phyloP scores from a whole-genome alignment of 2,888 invertebrate species.

The Petrophora chlorosata region DNA sequence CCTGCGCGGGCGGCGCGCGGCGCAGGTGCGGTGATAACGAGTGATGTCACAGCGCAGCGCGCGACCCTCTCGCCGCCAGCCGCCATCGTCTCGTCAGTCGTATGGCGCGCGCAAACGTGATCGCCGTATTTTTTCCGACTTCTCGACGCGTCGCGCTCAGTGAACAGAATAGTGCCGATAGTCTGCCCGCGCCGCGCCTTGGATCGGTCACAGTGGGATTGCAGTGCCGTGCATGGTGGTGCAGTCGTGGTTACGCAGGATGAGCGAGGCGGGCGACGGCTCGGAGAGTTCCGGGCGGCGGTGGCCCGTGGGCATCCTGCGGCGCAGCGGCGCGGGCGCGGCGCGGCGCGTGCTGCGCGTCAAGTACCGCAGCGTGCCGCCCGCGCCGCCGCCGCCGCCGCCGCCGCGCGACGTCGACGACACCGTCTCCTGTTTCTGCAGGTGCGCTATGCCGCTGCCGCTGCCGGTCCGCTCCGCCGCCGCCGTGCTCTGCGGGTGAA shows the following conservation, averaged over 20 bases:
- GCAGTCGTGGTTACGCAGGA: constrained; percentile 46
- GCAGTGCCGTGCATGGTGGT: constrained; percentile 48
- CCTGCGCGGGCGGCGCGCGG: constrained; percentile 24
- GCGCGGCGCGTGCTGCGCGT: constrained; percentile 68
- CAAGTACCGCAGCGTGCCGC: constrained; percentile 70
- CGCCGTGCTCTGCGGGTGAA: constrained; percentile 14
- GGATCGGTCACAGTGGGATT: too few relatives aligned
- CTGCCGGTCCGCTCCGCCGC: constrained; percentile 4
- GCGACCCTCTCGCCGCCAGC: constrained; percentile 29
- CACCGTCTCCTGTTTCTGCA: constrained; percentile 92
- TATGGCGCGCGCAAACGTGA: constrained; percentile 56
- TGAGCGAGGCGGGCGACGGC: constrained; percentile 50
- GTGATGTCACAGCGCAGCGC: constrained; percentile 54
- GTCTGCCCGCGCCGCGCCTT: too few relatives aligned
- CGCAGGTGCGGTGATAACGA: constrained; percentile 51
- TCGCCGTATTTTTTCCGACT: constrained; percentile 45
- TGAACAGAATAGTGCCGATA: not conserved
- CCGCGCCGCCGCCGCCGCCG: constrained; percentile 45
- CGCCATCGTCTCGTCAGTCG: constrained; percentile 51
- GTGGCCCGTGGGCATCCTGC: constrained; percentile 68
- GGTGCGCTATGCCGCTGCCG: constrained; percentile 74
- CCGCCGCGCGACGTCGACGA: constrained; percentile 86
- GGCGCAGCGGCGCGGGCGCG: constrained; percentile 67
- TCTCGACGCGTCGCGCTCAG: not conserved
- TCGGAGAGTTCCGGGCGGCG: constrained; percentile 46